phyloP scores from a whole-genome alignment of 92 coral and sea anemone genomes.

The Palythoa grandiflora region DNA sequence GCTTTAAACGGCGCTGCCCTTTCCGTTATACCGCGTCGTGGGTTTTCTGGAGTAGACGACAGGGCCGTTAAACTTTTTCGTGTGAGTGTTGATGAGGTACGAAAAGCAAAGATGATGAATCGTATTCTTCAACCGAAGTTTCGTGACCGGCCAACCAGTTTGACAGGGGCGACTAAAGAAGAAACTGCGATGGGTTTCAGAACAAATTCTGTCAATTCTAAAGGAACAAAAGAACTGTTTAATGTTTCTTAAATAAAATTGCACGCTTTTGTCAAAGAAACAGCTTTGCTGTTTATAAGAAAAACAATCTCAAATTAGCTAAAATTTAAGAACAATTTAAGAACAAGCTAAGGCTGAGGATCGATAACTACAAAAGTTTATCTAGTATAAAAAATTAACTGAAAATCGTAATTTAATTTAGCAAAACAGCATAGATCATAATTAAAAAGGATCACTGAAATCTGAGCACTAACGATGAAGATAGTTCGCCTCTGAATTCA shows the following conservation, averaged over 20 bases:
- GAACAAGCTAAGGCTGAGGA: no score
- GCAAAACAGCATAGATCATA: no score
- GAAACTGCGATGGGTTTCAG: slow-evolving; percentile 32
- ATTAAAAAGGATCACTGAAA: no score
- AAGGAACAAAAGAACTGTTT: not conserved
- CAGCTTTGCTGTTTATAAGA: no score
- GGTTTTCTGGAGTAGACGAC: slow-evolving; percentile 48
- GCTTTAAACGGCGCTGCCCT: slow-evolving; percentile 20
- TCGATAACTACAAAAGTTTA: no score
- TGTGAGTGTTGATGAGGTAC: slow-evolving; percentile 57
- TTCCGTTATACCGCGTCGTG: slow-evolving; percentile 50
- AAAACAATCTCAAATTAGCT: no score
- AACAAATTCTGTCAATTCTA: not conserved
- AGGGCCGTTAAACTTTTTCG: slow-evolving; percentile 63
- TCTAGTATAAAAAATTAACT: no score
- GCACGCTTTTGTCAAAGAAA: no score
- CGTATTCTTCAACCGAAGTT: slow-evolving; percentile 7
- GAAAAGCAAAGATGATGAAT: slow-evolving; percentile 48
- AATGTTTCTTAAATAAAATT: not conserved
- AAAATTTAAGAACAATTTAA: no score
- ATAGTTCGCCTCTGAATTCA: no score
- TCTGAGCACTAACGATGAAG: no score
- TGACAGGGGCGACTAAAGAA: slow-evolving; percentile 12
- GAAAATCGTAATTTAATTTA: no score
- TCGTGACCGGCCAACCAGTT: slow-evolving; percentile 7